A percentile compares a stretch with the other conserved stretches of the same genome.
phyloP scores from a whole-genome alignment of 37 sponge, comb jelly and placozoan genomes.

The Spongilla lacustris region DNA sequence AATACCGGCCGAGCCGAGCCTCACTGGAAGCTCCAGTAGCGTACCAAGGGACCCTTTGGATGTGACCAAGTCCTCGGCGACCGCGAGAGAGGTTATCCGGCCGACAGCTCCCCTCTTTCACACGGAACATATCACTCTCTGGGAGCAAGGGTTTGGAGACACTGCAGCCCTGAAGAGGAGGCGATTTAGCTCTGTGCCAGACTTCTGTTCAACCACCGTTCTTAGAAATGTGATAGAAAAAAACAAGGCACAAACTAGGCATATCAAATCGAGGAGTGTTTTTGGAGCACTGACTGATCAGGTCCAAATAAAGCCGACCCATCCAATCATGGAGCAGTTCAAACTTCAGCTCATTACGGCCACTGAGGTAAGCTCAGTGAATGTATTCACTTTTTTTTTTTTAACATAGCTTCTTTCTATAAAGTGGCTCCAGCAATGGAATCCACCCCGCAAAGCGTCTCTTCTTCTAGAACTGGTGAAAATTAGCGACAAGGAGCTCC shows the following conservation, averaged over 20 bases:
- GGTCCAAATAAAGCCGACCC: background rate
- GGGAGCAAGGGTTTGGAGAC: constrained; percentile 9
- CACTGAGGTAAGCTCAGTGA: constrained; percentile 58
- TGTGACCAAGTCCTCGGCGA: background rate
- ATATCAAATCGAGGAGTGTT: background rate
- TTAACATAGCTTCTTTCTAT: background rate
- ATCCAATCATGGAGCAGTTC: constrained; percentile 42
- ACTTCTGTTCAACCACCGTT: constrained; percentile 29
- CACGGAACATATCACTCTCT: background rate
- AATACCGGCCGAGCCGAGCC: background rate
- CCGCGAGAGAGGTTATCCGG: background rate
- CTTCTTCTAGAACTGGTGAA: constrained; percentile 70
- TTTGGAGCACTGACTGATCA: constrained; percentile 6
- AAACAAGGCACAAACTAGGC: background rate
- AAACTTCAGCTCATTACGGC: constrained; percentile 52
- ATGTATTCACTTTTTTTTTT: too few relatives aligned
- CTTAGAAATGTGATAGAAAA: constrained; percentile 14
- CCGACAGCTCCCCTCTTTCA: constrained; percentile 43
- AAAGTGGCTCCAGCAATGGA: constrained; percentile 67
- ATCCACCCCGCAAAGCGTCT: constrained; percentile 22
- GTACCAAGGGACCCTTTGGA: background rate
- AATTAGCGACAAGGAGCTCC: constrained; percentile 62
- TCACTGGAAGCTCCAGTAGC: constrained; percentile 20
- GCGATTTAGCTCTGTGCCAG: constrained; percentile 44
- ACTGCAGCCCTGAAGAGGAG: background rate